These are phyloP conservation scores for Alca torda DNA, from an alignment of 2,797 vertebrate genomes.

Conservation along the genomic window DNA sequence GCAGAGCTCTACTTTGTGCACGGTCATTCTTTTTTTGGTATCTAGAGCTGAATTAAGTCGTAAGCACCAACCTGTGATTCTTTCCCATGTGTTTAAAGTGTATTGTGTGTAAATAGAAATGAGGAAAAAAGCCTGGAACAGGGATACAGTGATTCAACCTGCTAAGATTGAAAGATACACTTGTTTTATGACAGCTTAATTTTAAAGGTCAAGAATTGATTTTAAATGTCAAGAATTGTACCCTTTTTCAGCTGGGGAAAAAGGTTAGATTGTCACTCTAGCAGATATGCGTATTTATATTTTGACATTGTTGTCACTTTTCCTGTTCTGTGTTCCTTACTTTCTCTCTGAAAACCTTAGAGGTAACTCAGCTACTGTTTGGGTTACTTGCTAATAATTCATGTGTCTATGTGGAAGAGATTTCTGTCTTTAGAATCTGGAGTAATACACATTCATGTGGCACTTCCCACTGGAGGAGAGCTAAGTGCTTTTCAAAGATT, in stretches of 20 bases:
- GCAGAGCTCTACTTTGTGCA: background rate
- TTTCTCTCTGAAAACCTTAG: background rate
- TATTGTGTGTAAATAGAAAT: background rate
- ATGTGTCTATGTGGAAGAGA: background rate
- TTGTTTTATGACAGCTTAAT: background rate
- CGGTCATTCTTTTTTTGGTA: background rate
- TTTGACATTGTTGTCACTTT: background rate
- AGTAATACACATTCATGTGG: background rate
- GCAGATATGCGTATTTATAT: background rate
- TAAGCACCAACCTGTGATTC: background rate
- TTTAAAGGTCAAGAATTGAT: background rate
- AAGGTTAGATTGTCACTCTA: background rate
- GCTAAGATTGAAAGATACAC: background rate
- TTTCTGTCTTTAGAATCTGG: background rate
- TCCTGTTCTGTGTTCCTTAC: background rate
- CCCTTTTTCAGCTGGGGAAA: background rate
- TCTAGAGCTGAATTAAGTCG: background rate
- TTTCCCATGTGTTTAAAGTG: background rate
- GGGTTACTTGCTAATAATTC: background rate
- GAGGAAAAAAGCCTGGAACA: background rate
- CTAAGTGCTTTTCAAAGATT: background rate
- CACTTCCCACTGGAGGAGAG: background rate
- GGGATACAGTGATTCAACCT: background rate
- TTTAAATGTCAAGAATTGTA: background rate
- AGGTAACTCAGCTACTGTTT: background rate